Evolutionary conservation across 2,113 vertebrate genomes (phyloP).

Genomic region (Genyomyrus donnyi): DNA sequence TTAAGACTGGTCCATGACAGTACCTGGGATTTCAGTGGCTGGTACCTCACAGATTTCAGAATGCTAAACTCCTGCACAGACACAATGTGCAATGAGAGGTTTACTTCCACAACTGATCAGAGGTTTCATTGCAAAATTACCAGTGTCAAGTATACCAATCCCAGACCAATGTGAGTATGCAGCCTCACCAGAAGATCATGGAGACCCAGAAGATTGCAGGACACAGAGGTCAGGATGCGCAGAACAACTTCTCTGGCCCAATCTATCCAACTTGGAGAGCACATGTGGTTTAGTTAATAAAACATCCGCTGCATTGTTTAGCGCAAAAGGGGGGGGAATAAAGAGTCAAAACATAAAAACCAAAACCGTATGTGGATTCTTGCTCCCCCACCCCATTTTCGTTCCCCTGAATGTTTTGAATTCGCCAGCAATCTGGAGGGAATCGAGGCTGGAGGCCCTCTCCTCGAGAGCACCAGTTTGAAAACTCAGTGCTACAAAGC

Average conservation of each 20-base stretch:
- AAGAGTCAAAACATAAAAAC: conserved; percentile 48
- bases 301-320: conserved; percentile 61
- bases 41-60: neutral
- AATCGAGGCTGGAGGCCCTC: conserved; percentile 40
- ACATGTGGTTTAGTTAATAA: conserved; percentile 64
- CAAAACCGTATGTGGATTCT: conserved; percentile 56
- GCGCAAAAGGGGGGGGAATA: conserved; percentile 13
- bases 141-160: neutral
- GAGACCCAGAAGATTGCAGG: neutral
- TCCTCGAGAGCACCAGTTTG: conserved; percentile 54
- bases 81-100: neutral
- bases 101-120: neutral
- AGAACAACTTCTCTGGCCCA: neutral
- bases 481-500: conserved; percentile 39
- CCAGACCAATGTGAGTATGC: neutral
- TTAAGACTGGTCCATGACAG: neutral
- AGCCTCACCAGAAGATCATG: neutral
- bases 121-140: neutral
- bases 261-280: conserved; percentile 34
- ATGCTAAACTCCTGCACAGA: neutral
- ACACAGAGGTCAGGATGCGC: neutral
- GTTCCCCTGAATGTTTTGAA: conserved; percentile 27
- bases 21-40: neutral
- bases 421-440: conserved; percentile 43
- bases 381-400: conserved; percentile 11